Base-by-base conservation (phyloP, 2,113 vertebrate species). In the Microtus ochrogaster region DNA sequence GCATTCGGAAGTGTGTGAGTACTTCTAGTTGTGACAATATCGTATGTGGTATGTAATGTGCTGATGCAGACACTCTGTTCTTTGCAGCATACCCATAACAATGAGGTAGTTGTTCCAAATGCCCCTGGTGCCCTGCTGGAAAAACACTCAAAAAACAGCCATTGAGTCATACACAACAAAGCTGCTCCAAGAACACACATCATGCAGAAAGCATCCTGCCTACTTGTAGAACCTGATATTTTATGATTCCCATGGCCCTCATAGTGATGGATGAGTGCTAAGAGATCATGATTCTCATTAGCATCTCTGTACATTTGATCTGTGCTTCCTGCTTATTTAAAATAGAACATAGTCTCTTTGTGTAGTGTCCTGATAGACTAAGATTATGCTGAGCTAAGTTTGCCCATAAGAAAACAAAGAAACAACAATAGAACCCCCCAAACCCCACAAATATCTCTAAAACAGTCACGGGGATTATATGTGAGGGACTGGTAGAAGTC, bases 391-490 rank as follows among this genome's bases (percentile, higher is more conserved):
- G 87, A 74, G 66, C 68, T 94, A n/a, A 76, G 85, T 93, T 86
- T 83, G 68, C 76, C 47, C 84, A 82, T 30, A 52, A 84, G 58
- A 52, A 92, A 68, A 65, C 17, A 26, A n/a, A 79, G 33, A 41
- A 30, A 44, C 19, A 58, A 58, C 55, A 58, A 21, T 19, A 58
- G 58, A 49, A 52, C 3, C 17, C 14, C 17, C 33, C n/a, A 39
- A 41, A 16, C 4, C 11, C 52, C 58, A 83, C n/a, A 30, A 55
- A 88, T 58, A 17, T 55, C 41, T 49, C 39, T 74, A 74, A 91
- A 92, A 97, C 92, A 96, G 92, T 92, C 16, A 58, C 6, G 88
- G 76, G 82, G 72, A 88, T 92, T 97, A 26, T 96, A 77, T 92
- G n/a, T 49, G 68, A 95, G 19, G 82, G 66, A 68, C 4, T 66